Base-by-base conservation (phyloP, 2,888 invertebrate species). In the Scrobipalpa costella region DNA sequence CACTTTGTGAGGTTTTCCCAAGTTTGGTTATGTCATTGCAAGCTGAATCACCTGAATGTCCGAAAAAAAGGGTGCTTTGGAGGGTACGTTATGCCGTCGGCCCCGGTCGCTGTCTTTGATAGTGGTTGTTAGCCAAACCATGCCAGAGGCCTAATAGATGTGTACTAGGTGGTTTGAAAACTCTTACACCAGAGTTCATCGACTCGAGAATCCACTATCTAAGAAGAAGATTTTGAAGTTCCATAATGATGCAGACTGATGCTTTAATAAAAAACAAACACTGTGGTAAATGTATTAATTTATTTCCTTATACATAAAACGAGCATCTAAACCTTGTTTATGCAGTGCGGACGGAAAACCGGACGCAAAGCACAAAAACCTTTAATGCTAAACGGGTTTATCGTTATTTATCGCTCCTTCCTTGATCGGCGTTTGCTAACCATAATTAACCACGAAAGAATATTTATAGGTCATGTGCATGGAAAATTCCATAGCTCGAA, bases 191-290 rank as follows among this genome's bases (percentile, higher is more conserved):
- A n/a, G n/a, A n/a, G n/a, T n/a, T n/a, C n/a, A n/a, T n/a, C n/a
- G n/a, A n/a, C n/a, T n/a, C n/a, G n/a, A n/a, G n/a, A n/a, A n/a
- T n/a, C n/a, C n/a, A n/a, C n/a, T n/a, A n/a, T n/a, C n/a, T n/a
- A n/a, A n/a, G n/a, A n/a, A n/a, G n/a, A n/a, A 38, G 38, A 38
- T 38, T 7, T 7, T 7, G 38, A 9, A 38, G 38, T 13, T 11
- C 40, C 71, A 71, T 71, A 71, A 72, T 68, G 70, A 70, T 64
- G 67, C 66, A 73, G 72, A 61, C 60, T 13, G 13, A 19, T 21
- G 7, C 9, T 19, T 9, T 17, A 40, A 52, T 7, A n/a, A 3
- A 52, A 33, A 33, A n/a, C n/a, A n/a, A 13, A 52, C 27, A 52
- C 52, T 27, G 6, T 17, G 49, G 8, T 8, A 15, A 8, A 19